Evolutionary conservation across 2,113 vertebrate genomes (phyloP).

Genomic region (Varanus salvator): DNA sequence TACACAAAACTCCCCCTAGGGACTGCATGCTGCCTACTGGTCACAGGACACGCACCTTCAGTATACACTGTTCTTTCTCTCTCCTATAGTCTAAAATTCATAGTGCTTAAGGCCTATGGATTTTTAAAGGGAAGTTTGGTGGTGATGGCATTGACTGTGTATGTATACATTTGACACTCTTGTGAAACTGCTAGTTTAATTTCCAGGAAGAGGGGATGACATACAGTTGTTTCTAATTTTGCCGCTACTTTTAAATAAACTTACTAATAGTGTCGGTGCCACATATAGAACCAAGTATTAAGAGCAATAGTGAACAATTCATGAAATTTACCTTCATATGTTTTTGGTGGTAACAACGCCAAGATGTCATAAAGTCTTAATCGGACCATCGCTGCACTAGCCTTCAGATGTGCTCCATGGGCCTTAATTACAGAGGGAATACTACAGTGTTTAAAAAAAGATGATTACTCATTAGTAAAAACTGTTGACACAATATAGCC

Average conservation of each 20-base stretch:
- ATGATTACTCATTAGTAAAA: background rate
- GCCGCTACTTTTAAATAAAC: background rate
- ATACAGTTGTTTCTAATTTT: background rate
- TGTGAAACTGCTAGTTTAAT: background rate
- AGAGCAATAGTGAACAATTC: background rate
- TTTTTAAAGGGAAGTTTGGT: background rate
- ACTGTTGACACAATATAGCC: no score
- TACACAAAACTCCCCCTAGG: no score
- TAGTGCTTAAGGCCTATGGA: background rate
- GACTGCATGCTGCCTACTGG: no score
- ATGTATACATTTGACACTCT: background rate
- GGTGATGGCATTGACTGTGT: background rate
- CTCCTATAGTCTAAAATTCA: background rate
- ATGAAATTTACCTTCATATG: constrained; percentile 91
- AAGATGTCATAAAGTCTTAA: constrained; percentile 97
- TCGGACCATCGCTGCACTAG: constrained; percentile 98
- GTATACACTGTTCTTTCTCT: background rate
- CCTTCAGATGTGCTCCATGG: constrained; percentile 96
- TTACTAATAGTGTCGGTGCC: background rate
- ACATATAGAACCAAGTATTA: background rate
- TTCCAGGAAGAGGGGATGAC: background rate
- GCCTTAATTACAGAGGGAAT: constrained; percentile 97
- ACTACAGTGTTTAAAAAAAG: constrained; percentile 66
- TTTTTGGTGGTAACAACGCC: constrained; percentile 96
- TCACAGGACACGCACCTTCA: no score